Evolutionary conservation across 2,888 invertebrate species (phyloP), one percentile per base, ranked within the genome.

Genomic region (Morpho deidamia): DNA sequence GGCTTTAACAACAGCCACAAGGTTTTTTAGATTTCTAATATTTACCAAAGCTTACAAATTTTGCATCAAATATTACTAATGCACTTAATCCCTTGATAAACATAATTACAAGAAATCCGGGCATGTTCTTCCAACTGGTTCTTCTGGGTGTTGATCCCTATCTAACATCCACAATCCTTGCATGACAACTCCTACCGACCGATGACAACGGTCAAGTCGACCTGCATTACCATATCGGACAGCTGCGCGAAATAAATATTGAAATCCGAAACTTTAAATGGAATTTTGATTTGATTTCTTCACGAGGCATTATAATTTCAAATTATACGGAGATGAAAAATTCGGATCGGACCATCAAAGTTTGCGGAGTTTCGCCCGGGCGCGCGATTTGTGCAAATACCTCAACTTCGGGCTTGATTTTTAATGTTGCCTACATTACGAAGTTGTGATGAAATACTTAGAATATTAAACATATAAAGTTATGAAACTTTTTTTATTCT

Each of bases 231-330:
- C 71, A 71, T 76, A 74, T 66, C 72, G 68, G 70, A 70, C 77
- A 79, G 75, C 78, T 78, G 79, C 69, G 70, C 67, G 74, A 74
- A 81, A 81, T 81, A 84, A 82, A 84, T 82, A 88, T 85, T 84
- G 80, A 82, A 85, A 84, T 78, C 70, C 76, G 71, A 41, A 85
- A 79, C 78, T 85, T 86, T 80, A 83, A 85, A 88, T 88, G 83
- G 86, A 85, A 88, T 87, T 86, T 87, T 86, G 87, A 88, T 88
- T 86, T 81, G 85, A 87, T 87, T 86, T 83, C 83, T 85, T 83
- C 74, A 73, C 75, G 70, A 73, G 72, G 71, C 69, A 79, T 88
- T 87, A 86, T 87, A 88, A 87, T 88, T 88, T 83, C 83, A 88
- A 86, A 88, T 88, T 82, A 84, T 83, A 75, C 69, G 68, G 73